Evolutionary conservation across 2,113 vertebrate species (phyloP), one percentile per base, ranked within the genome.

Genomic region (Tamias sibiricus): DNA sequence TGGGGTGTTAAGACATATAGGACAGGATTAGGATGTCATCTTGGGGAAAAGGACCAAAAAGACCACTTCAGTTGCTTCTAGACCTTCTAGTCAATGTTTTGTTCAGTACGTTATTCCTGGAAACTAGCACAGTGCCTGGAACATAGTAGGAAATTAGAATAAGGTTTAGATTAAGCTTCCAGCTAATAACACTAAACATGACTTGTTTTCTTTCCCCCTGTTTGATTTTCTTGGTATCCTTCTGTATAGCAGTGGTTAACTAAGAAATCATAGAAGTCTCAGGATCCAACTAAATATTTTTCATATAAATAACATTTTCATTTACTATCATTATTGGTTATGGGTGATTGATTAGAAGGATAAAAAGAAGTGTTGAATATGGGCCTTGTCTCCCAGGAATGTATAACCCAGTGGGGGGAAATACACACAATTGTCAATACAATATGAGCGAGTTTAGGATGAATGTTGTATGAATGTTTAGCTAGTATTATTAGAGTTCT

Each of bases 211-310:
- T 37, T 30, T 57, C 44, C n/a, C 3, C 83, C 44, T n/a, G 32
- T 19, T 30, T 59, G 6, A 54, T 57, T 37, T 49, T 74, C 37
- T 74, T 32, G 9, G 3, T 75, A 47, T 69, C 62, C 32, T 86
- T 81, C 8, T 19, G 5, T 54, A 30, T 7, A 96, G 47, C 20
- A 85, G 8, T 89, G 35, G 35, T 89, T 82, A 94, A 80, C 72
- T 62, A 87, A 69, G 75, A 84, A 95, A 32, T 62, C 77, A 77
- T 89, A 69, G 19, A 79, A 82, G 47, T 95, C n/a, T 91, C 35
- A 77, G 44, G 28, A 88, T 16, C 5, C n/a, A 90, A 47, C 24
- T 37, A 76, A 75, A 57, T 37, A 32, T 75, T 5, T 20, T 10
- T 32, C 35, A 83, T 8, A 86, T 47, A 81, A 82, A 30, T 72